phyloP scores from a whole-genome alignment of 2,113 vertebrate species.

The Circaetus gallicus region DNA sequence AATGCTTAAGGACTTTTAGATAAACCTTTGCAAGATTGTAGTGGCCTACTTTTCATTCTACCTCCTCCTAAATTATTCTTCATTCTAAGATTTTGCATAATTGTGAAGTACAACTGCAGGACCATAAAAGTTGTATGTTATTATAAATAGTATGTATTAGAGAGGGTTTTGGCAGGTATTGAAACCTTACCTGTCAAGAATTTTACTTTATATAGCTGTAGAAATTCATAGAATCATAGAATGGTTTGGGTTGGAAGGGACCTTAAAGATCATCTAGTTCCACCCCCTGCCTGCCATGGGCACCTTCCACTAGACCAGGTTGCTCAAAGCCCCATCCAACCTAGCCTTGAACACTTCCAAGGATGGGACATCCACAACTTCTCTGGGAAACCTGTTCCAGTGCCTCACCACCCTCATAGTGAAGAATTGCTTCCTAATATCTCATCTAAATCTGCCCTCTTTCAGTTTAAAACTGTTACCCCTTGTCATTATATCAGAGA shows the following conservation, averaged over 20 bases:
- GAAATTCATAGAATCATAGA: background rate
- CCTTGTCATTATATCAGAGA: background rate
- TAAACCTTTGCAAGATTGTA: background rate
- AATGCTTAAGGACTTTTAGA: background rate
- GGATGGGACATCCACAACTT: too few relatives aligned
- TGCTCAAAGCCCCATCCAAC: too few relatives aligned
- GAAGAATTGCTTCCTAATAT: too few relatives aligned
- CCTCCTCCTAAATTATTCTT: background rate
- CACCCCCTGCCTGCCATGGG: too few relatives aligned
- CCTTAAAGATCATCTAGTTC: too few relatives aligned
- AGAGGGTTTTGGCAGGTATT: background rate
- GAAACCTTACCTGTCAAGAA: background rate
- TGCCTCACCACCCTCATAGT: too few relatives aligned
- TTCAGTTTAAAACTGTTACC: background rate
- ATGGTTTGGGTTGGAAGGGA: background rate
- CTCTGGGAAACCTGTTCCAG: too few relatives aligned
- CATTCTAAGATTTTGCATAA: background rate
- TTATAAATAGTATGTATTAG: background rate
- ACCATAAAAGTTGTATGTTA: background rate
- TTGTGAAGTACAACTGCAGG: background rate
- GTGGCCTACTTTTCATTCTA: background rate
- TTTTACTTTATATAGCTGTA: background rate
- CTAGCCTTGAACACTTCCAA: too few relatives aligned
- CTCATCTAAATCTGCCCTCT: too few relatives aligned
- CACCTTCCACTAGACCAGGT: too few relatives aligned